phyloP scores from a whole-genome alignment of 64 coral and sea anemone species.

The Anthopleura sola region DNA sequence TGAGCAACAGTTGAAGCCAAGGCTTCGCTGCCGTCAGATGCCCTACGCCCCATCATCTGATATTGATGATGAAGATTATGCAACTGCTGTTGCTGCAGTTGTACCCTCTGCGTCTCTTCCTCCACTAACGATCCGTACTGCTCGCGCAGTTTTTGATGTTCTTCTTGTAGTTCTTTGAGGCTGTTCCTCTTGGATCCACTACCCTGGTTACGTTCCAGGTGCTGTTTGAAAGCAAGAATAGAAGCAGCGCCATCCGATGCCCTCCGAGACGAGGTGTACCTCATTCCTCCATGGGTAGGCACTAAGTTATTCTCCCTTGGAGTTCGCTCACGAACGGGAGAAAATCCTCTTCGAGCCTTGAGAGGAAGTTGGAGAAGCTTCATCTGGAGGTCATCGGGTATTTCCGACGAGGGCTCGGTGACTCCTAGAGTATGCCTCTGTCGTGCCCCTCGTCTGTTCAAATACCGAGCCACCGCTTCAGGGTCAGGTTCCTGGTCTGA shows the following conservation, averaged over 20 bases:
- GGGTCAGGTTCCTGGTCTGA: conserved; percentile 98
- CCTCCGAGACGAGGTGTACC: conserved; percentile 73
- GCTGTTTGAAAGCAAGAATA: conserved; percentile 92
- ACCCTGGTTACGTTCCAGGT: conserved; percentile 81
- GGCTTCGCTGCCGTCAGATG: conserved; percentile 86
- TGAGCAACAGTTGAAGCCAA: conserved; percentile 74
- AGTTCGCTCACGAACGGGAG: conserved; percentile 71
- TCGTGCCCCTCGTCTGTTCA: conserved; percentile 69
- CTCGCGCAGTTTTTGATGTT: conserved; percentile 84
- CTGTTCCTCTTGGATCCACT: conserved; percentile 75
- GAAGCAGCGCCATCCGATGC: conserved; percentile 92
- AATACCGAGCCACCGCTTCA: conserved; percentile 86
- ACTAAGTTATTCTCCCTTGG: conserved; percentile 64
- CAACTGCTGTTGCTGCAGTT: conserved; percentile 85
- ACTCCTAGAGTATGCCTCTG: conserved; percentile 90
- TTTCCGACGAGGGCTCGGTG: conserved; percentile 76
- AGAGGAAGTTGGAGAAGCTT: conserved; percentile 86
- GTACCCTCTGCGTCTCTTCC: conserved; percentile 74
- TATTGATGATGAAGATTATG: conserved; percentile 67
- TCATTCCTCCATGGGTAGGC: conserved; percentile 74
- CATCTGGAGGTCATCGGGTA: conserved; percentile 78
- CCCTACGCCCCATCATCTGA: conserved; percentile 68
- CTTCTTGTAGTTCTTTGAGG: conserved; percentile 84
- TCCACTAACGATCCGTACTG: conserved; percentile 66
- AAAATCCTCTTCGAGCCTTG: conserved; percentile 71